phyloP scores from a whole-genome alignment of 2,113 vertebrate species.

The Pagrus major region DNA sequence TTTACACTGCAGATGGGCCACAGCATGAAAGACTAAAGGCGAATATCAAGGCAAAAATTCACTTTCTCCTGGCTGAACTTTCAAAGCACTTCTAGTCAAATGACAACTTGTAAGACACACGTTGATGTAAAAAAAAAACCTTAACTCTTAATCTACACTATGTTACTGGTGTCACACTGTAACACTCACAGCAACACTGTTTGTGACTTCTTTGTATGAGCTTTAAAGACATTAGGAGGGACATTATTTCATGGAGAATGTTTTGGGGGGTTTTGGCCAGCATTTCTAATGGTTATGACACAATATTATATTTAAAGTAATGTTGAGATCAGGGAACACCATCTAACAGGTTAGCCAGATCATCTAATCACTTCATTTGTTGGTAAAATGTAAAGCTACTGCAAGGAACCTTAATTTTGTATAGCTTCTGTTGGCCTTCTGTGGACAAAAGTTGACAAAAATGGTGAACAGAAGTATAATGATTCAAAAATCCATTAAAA shows the following conservation, averaged over 20 bases:
- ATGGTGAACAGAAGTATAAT: no score
- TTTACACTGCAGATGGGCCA: constrained; percentile 1
- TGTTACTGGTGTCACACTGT: neutral
- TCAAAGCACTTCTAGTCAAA: constrained; percentile 26
- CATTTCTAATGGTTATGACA: neutral
- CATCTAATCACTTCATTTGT: neutral
- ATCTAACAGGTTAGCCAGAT: neutral
- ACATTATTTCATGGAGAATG: neutral
- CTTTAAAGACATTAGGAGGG: neutral
- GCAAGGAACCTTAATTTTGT: no score
- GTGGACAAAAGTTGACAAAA: no score
- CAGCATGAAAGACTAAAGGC: constrained; percentile 30
- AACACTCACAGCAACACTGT: neutral
- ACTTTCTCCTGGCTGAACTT: constrained; percentile 13
- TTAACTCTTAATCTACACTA: neutral
- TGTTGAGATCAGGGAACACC: neutral
- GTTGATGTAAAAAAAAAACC: constrained; percentile 2
- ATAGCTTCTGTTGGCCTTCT: no score
- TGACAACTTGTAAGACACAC: constrained; percentile 42
- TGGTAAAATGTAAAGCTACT: no score
- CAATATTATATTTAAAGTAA: neutral
- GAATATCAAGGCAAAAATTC: constrained; percentile 45
- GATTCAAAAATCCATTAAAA: no score
- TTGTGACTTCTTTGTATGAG: constrained; percentile 1
- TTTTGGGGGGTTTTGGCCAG: neutral